Base-by-base conservation (phyloP, 2,888 invertebrate species). In the Trissolcus japonicus region DNA sequence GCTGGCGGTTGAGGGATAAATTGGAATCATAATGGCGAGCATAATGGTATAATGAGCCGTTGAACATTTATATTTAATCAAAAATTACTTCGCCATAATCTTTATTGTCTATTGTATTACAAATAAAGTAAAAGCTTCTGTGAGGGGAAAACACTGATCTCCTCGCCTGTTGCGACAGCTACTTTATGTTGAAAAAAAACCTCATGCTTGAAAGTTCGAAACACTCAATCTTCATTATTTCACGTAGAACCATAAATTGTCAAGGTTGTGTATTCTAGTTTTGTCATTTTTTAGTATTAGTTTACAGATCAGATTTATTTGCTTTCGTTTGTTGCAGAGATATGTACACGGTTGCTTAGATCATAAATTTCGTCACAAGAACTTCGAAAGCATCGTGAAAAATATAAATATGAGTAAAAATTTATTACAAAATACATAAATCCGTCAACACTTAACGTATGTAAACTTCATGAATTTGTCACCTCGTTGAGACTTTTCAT, bases 401-500 rank as follows among this genome's bases (percentile, higher is more conserved):
- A 50, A 40, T 48, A 25, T 55, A 63, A 40, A 71, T 57, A 62
- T 51, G 16, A 60, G 65, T 66, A 73, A 66, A 73, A 60, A 66
- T 66, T 66, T 66, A 66, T 73, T 73, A 73, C 66, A 73, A 73
- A 73, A 73, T 73, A 73, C 73, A 73, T 66, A 55, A 56, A 73
- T 61, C 21, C 55, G 11, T 73, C 54, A 73, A 66, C 56, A 65
- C 29, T 57, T 72, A 72, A 63, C 19, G 14, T 40, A 53, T 25
- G 7, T 56, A 63, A 6, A 63, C 11, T 53, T 25, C 59, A 16
- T 11, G 4, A 0, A 14, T 54, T 46, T 46, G n/a, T 46, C 46
- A 14, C 11, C 13, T 21, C 0, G 16, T 7, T 21, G 6, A 59
- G 61, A 57, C 19, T 25, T 43, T 19, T 88, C 87, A 93, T 74